Evolutionary conservation across 2,113 vertebrate species (phyloP), one percentile per base, ranked within the genome.

Genomic region (Caretta caretta): DNA sequence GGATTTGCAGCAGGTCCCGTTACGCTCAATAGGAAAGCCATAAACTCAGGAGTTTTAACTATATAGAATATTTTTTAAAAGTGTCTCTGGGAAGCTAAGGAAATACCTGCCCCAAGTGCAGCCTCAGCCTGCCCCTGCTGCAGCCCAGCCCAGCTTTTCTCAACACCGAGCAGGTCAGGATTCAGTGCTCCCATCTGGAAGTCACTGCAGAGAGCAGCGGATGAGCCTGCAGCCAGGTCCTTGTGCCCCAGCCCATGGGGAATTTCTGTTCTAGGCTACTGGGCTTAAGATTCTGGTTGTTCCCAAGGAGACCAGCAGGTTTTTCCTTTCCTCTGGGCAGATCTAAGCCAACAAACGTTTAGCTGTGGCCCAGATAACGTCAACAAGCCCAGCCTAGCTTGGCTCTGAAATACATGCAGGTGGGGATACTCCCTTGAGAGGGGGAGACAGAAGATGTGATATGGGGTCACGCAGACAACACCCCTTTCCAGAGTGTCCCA

Each of bases 1-100:
- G 95, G 94, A 93, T 81, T 90, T 93, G 81, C 84, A 88, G 79
- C 81, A 91, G 81, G 79, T 83, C 94, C 96, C 65, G 5, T 92
- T 25, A 76, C 42, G 12, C n/a, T 76, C 20, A 14, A 6, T 22
- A 42, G n/a, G 20, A 75, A 75, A 75, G 17, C 69, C 38, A 24
- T 24, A n/a, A 69, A 57, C 35, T 14, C 56, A 78, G n/a, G 51
- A 83, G 16, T 65, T 81, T 81, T 50, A 56, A 75, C 31, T 72
- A 24, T 78, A 42, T 48, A 93, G 53, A 96, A 88, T 91, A 88
- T 69, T 80, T 53, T 62, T 38, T 38, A 54, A 31, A 59, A 72
- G 42, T 57, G n/a, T 65, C 35, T 62, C 54, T 62, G 42, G 20
- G 31, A 25, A 42, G 19, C n/a, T 17, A 62, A 50, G 78, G 54